phyloP scores from a whole-genome alignment of 1,140 invertebrate species.

The Lordiphosa stackelbergi region DNA sequence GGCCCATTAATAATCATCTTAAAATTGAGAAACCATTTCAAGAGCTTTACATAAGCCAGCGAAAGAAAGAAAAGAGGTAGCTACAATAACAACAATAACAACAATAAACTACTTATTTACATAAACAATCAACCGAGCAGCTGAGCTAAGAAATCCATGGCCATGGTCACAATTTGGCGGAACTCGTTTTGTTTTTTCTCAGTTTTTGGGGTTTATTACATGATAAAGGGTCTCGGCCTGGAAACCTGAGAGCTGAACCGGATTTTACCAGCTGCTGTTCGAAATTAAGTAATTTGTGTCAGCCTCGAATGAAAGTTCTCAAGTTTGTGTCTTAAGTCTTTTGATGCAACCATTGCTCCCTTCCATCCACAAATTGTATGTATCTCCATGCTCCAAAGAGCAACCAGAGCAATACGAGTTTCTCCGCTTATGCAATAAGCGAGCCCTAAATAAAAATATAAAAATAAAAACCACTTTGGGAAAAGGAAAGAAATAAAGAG shows the following conservation, averaged over 20 bases:
- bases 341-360: conserved; percentile 2
- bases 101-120: conserved; percentile 43
- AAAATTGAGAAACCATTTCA: conserved; percentile 64
- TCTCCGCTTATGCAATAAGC: conserved; percentile 72
- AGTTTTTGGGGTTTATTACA: conserved; percentile 58
- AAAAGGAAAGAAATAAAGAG: conserved; percentile 57
- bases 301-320: conserved; percentile 62
- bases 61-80: conserved; percentile 13
- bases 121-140: conserved; percentile 47
- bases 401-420: conserved; percentile 63
- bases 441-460: conserved; percentile 70
- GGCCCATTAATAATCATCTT: no score
- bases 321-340: conserved; percentile 59
- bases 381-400: conserved; percentile 64
- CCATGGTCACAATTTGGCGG: conserved; percentile 72
- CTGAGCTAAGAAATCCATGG: conserved; percentile 64
- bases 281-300: conserved; percentile 60
- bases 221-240: conserved; percentile 46
- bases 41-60: conserved; percentile 55
- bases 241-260: conserved; percentile 41
- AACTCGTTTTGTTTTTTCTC: conserved; percentile 49
- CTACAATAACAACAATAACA: conserved; percentile 9
- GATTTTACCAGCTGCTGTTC: conserved; percentile 25
- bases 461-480: conserved; percentile 69
- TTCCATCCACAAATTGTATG: conserved; percentile 1